Base-by-base conservation (phyloP, 2,113 vertebrate genomes). In the Pseudopodoces humilis region DNA sequence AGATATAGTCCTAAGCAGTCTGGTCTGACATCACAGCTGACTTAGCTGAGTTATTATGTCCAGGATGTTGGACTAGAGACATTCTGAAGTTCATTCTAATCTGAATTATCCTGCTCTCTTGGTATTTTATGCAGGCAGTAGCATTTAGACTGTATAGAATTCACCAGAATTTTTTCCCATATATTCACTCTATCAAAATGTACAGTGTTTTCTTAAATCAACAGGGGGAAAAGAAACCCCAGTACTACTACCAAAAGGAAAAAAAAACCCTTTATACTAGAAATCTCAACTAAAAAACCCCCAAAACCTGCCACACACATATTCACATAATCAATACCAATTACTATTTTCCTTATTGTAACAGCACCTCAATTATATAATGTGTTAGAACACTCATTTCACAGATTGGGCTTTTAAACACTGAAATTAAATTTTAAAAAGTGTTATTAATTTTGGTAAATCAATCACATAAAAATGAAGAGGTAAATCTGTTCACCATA, bases 151-250 rank as follows among this genome's bases (percentile, higher is more conserved):
- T 21, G 5, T 69, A 13, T 7, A 74, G 39, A 53, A 67, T 70
- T 78, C 37, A 69, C n/a, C 3, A 82, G 5, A 65, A 8, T 37
- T 50, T 59, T 3, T 43, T 59, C 23, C 43, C 7, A 43, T 8
- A 17, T 64, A 43, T 65, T 52, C 4, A 30, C 82, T 56, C 7
- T 60, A 24, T 31, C 6, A 55, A 55, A 71, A 60, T 23, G 18
- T 64, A 30, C 3, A 65, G 3, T 9, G 6, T 23, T 68, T 64
- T 84, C 46, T 53, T 10, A 49, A 79, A 60, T 52, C 13, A 3
- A 43, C 10, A 13, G 4, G 16, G 3, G 1, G 1, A 5, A 50
- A 44, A 60, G n/a, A 5, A 3, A 6, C 18, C 9, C 9, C 18
- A 63, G 13, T 37, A 12, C 0, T n/a, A n/a, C 3, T 15, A 58